A percentile compares a stretch with the other conserved stretches of the same genome.
Evolutionary conservation across 2,888 invertebrate species (phyloP).

Genomic region (Tetheella fluctuosa): DNA sequence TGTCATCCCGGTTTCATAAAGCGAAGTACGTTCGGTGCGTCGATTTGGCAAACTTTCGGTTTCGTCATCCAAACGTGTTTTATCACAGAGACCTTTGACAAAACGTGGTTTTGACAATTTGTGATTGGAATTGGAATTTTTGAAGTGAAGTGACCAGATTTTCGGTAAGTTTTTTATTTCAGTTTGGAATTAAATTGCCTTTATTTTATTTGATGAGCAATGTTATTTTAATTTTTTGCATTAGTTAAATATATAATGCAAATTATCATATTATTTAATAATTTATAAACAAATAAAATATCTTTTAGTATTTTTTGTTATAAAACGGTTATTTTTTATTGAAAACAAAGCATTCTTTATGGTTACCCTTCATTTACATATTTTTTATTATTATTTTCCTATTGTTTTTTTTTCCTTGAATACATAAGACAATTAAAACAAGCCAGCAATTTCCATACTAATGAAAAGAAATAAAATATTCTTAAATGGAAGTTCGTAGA

Average conservation of each 20-base stretch:
- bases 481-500: background rate
- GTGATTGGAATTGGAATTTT: background rate
- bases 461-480: background rate
- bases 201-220: background rate
- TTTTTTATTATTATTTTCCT: background rate
- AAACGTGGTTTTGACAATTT: background rate
- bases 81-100: background rate
- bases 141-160: background rate
- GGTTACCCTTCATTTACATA: no score
- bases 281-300: no score
- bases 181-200: background rate
- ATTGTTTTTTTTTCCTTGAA: no score
- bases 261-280: no score
- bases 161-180: background rate
- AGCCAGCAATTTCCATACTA: no score
- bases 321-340: no score
- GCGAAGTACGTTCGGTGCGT: constrained; percentile 32
- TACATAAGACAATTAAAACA: no score
- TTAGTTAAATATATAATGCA: no score
- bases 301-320: no score
- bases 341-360: no score
- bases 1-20: constrained; percentile 33
- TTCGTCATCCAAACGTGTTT: background rate
- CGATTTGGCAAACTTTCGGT: background rate
- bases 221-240: background rate